Evolutionary conservation across 1,140 invertebrate species (phyloP).

Genomic region (Halesus radiatus): DNA sequence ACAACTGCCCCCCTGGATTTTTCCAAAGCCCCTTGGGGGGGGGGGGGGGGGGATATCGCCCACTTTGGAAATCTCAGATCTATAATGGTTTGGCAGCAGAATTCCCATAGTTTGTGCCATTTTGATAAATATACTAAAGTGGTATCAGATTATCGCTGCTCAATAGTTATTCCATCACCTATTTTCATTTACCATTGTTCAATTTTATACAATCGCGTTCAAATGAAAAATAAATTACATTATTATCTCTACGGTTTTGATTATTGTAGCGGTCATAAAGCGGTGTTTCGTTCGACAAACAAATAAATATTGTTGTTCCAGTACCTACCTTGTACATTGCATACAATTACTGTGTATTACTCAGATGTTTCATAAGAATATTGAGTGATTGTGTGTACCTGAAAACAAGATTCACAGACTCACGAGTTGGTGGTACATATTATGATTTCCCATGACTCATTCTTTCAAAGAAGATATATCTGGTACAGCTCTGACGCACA

Average conservation of each 20-base stretch:
- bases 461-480: background rate
- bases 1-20: too few relatives aligned
- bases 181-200: background rate
- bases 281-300: background rate
- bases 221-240: slow-evolving; percentile 35
- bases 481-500: background rate
- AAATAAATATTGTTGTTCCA: slow-evolving; percentile 11
- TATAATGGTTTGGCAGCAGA: too few relatives aligned
- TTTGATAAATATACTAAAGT: too few relatives aligned
- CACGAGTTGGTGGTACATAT: background rate
- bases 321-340: background rate
- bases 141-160: too few relatives aligned
- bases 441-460: background rate
- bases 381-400: background rate
- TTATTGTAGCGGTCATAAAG: background rate
- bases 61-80: too few relatives aligned
- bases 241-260: slow-evolving; percentile 14
- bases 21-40: too few relatives aligned
- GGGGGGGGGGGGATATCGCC: too few relatives aligned
- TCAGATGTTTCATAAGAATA: slow-evolving; percentile 7
- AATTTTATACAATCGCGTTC: slow-evolving; percentile 16
- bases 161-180: too few relatives aligned
- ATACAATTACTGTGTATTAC: background rate
- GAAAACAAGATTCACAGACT: background rate
- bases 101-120: too few relatives aligned